These are phyloP conservation scores for Pampusana beccarii DNA, from an alignment of 2,113 vertebrate genomes.

Conservation along the genomic window DNA sequence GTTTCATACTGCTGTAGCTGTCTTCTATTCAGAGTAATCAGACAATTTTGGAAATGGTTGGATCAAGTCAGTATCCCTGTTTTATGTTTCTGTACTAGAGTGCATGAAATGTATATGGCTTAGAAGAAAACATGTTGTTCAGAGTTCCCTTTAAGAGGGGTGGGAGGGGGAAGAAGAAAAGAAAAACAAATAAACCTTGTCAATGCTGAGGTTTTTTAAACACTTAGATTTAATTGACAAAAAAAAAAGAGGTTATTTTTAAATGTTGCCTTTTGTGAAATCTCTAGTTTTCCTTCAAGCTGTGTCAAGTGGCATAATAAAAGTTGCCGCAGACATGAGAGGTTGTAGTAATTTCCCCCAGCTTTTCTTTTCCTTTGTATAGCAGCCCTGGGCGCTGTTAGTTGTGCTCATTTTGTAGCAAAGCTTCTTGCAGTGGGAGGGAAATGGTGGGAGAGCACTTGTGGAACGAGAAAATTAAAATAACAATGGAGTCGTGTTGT, in stretches of 20 bases:
- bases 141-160: background rate
- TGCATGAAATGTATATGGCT: background rate
- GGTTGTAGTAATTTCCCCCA: constrained; percentile 37
- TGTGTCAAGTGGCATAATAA: constrained; percentile 63
- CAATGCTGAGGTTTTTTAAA: background rate
- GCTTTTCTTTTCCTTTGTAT: constrained; percentile 52
- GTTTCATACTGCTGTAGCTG: background rate
- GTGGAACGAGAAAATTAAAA: constrained; percentile 57
- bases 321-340: constrained; percentile 49
- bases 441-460: constrained; percentile 53
- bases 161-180: background rate
- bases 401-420: constrained; percentile 59
- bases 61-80: background rate
- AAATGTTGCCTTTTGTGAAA: constrained; percentile 51
- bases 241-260: constrained; percentile 40
- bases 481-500: constrained; percentile 44
- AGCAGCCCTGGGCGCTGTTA: constrained; percentile 31
- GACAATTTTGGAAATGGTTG: background rate
- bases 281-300: constrained; percentile 50
- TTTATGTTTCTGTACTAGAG: background rate
- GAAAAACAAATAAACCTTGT: background rate
- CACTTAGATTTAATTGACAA: constrained; percentile 26
- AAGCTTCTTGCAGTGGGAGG: constrained; percentile 59
- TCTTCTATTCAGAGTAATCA: background rate
- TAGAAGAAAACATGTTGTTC: background rate